phyloP scores from a whole-genome alignment of 2,888 invertebrate genomes.

The Archips crataeganus region DNA sequence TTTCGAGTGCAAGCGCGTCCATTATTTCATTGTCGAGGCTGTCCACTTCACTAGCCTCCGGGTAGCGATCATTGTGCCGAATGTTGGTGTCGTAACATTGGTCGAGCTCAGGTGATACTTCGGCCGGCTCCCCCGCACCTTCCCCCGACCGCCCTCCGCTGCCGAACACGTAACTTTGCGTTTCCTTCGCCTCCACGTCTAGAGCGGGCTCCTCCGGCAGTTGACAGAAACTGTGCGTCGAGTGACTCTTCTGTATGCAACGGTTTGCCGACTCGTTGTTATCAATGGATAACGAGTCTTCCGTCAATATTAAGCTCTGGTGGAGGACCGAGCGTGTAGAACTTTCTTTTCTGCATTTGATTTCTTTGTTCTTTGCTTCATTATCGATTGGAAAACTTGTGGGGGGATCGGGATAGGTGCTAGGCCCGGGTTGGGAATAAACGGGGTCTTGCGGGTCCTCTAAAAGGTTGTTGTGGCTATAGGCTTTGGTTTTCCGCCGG shows the following conservation, averaged over 20 bases:
- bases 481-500: conserved; percentile 56
- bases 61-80: conserved; percentile 76
- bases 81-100: conserved; percentile 74
- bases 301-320: conserved; percentile 63
- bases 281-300: conserved; percentile 47
- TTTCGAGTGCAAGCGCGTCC: conserved; percentile 71
- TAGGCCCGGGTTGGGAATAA: conserved; percentile 53
- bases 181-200: conserved; percentile 40
- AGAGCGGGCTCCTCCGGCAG: conserved; percentile 39
- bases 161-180: conserved; percentile 55
- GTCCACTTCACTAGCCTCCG: conserved; percentile 74
- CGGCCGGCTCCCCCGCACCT: conserved; percentile 45
- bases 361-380: conserved; percentile 50
- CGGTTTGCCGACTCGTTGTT: conserved; percentile 60
- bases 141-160: conserved; percentile 56
- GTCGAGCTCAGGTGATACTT: conserved; percentile 45
- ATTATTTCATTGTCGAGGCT: conserved; percentile 73
- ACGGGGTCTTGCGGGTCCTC: conserved; percentile 53
- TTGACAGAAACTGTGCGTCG: conserved; percentile 60
- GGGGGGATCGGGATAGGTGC: conserved; percentile 49
- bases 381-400: conserved; percentile 44
- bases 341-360: conserved; percentile 46
- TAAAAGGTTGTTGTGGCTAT: conserved; percentile 61
- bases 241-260: conserved; percentile 62
- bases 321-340: conserved; percentile 56